These are phyloP conservation scores for Charaxes varanes DNA, from an alignment of 1,140 invertebrate genomes.

Conservation along the genomic window DNA sequence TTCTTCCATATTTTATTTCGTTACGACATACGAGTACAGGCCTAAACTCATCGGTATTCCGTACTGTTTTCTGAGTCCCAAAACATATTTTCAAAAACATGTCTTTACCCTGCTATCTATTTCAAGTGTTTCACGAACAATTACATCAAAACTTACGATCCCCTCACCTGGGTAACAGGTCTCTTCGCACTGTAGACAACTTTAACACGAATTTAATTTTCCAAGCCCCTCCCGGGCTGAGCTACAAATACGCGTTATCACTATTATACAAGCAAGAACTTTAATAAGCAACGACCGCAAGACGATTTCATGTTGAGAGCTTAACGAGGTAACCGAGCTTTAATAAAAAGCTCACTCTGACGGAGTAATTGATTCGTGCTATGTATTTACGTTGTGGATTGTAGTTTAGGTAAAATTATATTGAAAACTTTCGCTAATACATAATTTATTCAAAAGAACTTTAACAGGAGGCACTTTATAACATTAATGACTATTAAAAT, in stretches of 20 bases:
- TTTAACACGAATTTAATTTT: not conserved
- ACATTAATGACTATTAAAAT: not conserved
- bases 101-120: no score
- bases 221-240: not conserved
- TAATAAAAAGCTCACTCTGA: constrained; percentile 25
- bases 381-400: constrained; percentile 11
- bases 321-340: constrained; percentile 41
- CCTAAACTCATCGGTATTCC: no score
- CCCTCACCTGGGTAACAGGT: no score
- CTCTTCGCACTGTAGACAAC: no score
- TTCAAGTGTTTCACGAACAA: no score
- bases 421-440: constrained; percentile 4
- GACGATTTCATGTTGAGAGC: constrained; percentile 44
- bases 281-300: constrained; percentile 56
- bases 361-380: constrained; percentile 21
- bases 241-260: constrained; percentile 8
- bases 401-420: constrained; percentile 11
- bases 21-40: no score
- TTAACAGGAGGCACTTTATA: not conserved
- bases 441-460: not conserved
- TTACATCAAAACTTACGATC: no score
- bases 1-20: no score
- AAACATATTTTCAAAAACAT: no score
- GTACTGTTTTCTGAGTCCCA: no score
- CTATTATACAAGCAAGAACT: constrained; percentile 27